A percentile compares a stretch with the other conserved stretches of the same genome.
These are phyloP conservation scores for Ctenomys sociabilis DNA, from an alignment of 2,113 vertebrate species.

Conservation along the genomic window DNA sequence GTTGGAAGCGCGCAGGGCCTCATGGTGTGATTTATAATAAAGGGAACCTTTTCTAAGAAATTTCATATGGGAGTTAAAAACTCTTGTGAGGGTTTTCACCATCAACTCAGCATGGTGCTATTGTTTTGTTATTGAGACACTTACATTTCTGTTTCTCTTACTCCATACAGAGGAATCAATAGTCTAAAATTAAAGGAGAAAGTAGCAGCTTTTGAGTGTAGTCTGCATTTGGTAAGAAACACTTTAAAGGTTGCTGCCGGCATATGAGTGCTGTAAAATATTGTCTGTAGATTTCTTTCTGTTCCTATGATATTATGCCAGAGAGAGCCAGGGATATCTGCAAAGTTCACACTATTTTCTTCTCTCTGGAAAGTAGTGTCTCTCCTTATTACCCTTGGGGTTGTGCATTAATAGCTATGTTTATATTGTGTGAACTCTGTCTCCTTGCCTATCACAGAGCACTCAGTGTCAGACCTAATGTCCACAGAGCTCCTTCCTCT, in stretches of 20 bases:
- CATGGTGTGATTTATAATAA: constrained; percentile 60
- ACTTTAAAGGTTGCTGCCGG: background rate
- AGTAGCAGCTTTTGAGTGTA: background rate
- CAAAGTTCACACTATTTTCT: background rate
- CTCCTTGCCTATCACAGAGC: background rate
- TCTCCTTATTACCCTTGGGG: background rate
- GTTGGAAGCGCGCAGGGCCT: constrained; percentile 14
- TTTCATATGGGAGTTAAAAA: constrained; percentile 72
- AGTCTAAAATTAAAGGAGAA: constrained; percentile 58
- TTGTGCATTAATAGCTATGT: background rate
- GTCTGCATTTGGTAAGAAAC: background rate
- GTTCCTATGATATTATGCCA: background rate
- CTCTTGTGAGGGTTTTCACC: constrained; percentile 62
- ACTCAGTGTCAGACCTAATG: background rate
- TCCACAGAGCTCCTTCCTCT: background rate
- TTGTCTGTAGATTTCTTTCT: background rate
- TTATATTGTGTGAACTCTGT: background rate
- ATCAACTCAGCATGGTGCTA: constrained; percentile 60
- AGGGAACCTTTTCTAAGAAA: constrained; percentile 58
- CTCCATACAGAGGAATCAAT: constrained; percentile 42
- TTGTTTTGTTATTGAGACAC: constrained; percentile 71
- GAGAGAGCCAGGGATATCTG: background rate
- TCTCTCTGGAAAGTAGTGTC: background rate
- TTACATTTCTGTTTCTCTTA: constrained; percentile 74
- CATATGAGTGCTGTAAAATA: background rate